Evolutionary conservation across 2,113 vertebrate genomes (phyloP), one percentile per base, ranked within the genome.

Genomic region (Centropristis striata): DNA sequence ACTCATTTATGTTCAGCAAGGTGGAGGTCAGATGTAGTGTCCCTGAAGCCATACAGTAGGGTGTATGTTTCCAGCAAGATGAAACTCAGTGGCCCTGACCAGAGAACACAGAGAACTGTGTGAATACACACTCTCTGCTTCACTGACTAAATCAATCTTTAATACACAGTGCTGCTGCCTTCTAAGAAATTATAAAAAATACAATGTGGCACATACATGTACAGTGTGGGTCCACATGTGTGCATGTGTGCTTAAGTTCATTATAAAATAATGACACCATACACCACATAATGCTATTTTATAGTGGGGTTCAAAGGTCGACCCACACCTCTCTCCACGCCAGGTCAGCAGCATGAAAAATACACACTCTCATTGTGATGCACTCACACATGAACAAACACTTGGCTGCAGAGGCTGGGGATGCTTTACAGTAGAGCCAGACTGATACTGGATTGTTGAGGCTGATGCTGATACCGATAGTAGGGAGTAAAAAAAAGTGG

Each of bases 141-240:
- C 88, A 80, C 71, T 74, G 88, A 66, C 72, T 86, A 74, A 91
- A 93, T 91, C 86, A 83, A 93, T 92, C 86, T 90, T 85, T 86
- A 82, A 94, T 85, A 83, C 75, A 50, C 36, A 27, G 1, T 37
- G 21, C 64, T 28, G 61, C 61, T 77, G 78, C 83, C 36, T 75
- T 83, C 71, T 16, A 53, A 71, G 67, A 87, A 80, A 69, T 32
- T 5, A 20, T 59, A 16, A 71, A 47, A 83, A 87, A 86, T 50
- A n/a, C 15, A 74, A 53, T 39, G 42, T 69, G 75, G 54, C 71
- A 75, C 73, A 63, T 28, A 53, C 44, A 36, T 59, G 74, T 12
- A 68, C 42, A 21, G 18, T 50, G 25, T 57, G 42, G 27, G 75
- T 16, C 50, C n/a, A 57, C n/a, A 12, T 32, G 68, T 50, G 57